Percentiles rank a stretch among this genome's conserved stretches.
These are phyloP conservation scores for Nothoprocta pentlandii DNA, from an alignment of 2,113 vertebrate genomes.

Conservation along the genomic window DNA sequence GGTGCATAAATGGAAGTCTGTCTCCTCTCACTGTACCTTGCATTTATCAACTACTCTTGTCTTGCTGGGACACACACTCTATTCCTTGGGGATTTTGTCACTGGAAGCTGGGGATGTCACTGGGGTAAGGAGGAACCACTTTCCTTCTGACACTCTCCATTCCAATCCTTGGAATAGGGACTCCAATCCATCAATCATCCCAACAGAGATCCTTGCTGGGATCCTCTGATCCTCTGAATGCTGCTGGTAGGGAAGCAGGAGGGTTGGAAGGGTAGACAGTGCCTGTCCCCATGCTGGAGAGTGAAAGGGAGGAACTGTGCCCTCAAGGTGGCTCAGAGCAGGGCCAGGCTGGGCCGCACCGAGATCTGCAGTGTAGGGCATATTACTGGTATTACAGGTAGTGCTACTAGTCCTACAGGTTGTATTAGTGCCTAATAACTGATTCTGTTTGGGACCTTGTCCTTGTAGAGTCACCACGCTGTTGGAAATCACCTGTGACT, in stretches of 20 bases:
- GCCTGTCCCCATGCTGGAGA: neutral
- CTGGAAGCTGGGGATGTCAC: neutral
- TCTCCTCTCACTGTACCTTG: neutral
- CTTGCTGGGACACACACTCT: neutral
- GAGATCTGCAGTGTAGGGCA: neutral
- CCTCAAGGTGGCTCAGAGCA: neutral
- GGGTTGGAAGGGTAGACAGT: neutral
- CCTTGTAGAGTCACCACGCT: neutral
- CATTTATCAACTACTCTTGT: neutral
- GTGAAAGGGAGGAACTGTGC: neutral
- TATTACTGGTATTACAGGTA: slow-evolving; percentile 13
- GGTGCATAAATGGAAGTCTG: neutral
- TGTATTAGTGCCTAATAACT: neutral
- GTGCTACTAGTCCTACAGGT: neutral
- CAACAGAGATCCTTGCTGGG: neutral
- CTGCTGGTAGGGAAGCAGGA: slow-evolving; percentile 11
- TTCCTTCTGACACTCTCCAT: neutral
- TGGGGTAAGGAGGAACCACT: neutral
- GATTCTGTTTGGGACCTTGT: rapidly evolving
- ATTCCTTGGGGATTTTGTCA: neutral
- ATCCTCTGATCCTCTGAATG: neutral
- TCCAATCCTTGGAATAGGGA: neutral
- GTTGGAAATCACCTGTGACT: neutral
- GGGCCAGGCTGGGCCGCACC: neutral
- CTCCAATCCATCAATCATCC: neutral